Percentiles rank a stretch among this genome's conserved stretches.
Evolutionary conservation across 2,888 invertebrate genomes (phyloP).

Genomic region (Latrodectus elegans): DNA sequence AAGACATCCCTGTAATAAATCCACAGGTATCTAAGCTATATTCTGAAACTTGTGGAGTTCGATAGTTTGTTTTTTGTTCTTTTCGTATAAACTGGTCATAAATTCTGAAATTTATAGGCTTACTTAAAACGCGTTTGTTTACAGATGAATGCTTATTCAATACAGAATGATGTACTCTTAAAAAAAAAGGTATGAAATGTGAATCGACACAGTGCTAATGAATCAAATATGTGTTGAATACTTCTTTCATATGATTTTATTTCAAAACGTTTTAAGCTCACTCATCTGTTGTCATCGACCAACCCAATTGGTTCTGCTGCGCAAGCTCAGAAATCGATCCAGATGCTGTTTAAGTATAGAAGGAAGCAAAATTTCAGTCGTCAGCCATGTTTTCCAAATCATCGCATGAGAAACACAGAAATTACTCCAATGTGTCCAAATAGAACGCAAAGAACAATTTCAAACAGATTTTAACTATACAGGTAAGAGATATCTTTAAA

Average conservation of each 20-base stretch:
- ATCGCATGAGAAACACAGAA: not conserved
- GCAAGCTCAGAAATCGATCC: constrained; percentile 58
- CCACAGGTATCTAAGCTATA: too few relatives aligned
- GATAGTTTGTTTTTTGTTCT: too few relatives aligned
- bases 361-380: constrained; percentile 35
- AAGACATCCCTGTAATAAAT: too few relatives aligned
- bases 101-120: too few relatives aligned
- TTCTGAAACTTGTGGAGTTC: too few relatives aligned
- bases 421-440: constrained; percentile 7
- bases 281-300: constrained; percentile 51
- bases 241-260: not conserved
- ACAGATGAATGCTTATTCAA: too few relatives aligned
- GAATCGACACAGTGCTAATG: too few relatives aligned
- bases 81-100: too few relatives aligned
- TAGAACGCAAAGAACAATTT: not conserved
- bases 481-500: not conserved
- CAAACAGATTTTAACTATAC: not conserved
- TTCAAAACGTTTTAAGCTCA: constrained; percentile 47
- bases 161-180: too few relatives aligned
- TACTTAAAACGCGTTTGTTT: too few relatives aligned
- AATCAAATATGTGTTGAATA: too few relatives aligned
- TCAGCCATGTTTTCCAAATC: constrained; percentile 56
- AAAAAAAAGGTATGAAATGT: too few relatives aligned
- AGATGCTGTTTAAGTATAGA: constrained; percentile 41
- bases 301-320: constrained; percentile 12